A percentile compares a stretch with the other conserved stretches of the same genome.
These are phyloP conservation scores for Channallabes apus DNA, from an alignment of 2,797 vertebrate species.

Conservation along the genomic window DNA sequence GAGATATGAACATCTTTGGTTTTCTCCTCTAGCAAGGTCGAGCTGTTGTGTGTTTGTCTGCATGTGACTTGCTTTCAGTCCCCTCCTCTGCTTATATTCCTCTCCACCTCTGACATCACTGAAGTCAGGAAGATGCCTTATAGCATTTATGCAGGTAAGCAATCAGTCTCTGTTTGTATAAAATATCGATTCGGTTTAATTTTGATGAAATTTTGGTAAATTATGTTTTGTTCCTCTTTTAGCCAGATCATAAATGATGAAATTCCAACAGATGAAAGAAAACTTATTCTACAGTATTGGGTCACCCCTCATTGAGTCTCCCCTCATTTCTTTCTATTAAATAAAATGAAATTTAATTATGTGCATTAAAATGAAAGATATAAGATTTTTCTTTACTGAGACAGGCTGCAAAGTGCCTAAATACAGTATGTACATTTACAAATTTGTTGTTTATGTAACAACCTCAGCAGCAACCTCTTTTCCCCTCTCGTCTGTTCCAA, in stretches of 20 bases:
- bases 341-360: no score
- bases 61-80: conserved; percentile 29
- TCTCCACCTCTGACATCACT: conserved; percentile 43
- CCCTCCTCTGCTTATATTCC: conserved; percentile 41
- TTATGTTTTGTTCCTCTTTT: not conserved
- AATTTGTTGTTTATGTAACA: no score
- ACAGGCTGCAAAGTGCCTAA: no score
- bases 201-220: not conserved
- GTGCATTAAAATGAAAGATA: no score
- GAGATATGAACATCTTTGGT: conserved; percentile 60
- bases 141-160: not conserved
- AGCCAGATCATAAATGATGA: not conserved
- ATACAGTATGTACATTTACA: no score
- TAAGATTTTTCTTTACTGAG: no score
- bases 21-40: conserved; percentile 16
- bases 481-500: no score
- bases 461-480: no score
- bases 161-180: not conserved
- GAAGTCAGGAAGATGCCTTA: conserved; percentile 8
- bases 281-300: not conserved
- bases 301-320: no score
- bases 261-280: not conserved
- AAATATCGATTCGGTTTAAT: not conserved
- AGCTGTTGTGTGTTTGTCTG: conserved; percentile 23
- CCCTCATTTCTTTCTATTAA: no score